A percentile compares a stretch with the other conserved stretches of the same genome.
Conservation (phyloP, 2,797 vertebrate species). For the Poliocrania exsul region DNA sequence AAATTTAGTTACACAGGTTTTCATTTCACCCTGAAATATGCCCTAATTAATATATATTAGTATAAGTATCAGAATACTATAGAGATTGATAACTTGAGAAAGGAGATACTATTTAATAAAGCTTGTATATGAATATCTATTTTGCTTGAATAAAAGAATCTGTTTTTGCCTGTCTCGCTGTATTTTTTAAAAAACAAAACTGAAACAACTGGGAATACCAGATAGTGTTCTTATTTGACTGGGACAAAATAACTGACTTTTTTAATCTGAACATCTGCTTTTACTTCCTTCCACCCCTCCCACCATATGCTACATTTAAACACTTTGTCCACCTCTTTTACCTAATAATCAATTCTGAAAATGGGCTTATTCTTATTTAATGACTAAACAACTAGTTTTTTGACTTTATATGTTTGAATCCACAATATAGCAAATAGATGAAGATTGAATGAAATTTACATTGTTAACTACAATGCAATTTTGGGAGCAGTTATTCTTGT, state of each 20-base stretch:
- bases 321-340: not conserved
- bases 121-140: not conserved
- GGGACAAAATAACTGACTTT: not conserved
- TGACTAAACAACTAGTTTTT: not conserved
- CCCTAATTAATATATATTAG: not conserved
- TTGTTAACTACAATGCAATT: not conserved
- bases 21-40: not conserved
- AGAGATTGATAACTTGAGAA: not conserved
- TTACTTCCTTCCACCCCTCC: not conserved
- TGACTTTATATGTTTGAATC: not conserved
- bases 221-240: not conserved
- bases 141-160: not conserved
- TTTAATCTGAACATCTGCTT: not conserved
- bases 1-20: not conserved
- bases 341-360: not conserved
- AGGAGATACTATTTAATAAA: not conserved
- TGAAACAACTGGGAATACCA: not conserved
- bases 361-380: not conserved
- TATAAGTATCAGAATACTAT: not conserved
- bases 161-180: not conserved
- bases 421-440: not conserved
- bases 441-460: not conserved
- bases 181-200: not conserved
- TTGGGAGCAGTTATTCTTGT: not conserved
- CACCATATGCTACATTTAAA: not conserved